phyloP scores from a whole-genome alignment of 2,113 vertebrate genomes.

The Microcebus murinus region DNA sequence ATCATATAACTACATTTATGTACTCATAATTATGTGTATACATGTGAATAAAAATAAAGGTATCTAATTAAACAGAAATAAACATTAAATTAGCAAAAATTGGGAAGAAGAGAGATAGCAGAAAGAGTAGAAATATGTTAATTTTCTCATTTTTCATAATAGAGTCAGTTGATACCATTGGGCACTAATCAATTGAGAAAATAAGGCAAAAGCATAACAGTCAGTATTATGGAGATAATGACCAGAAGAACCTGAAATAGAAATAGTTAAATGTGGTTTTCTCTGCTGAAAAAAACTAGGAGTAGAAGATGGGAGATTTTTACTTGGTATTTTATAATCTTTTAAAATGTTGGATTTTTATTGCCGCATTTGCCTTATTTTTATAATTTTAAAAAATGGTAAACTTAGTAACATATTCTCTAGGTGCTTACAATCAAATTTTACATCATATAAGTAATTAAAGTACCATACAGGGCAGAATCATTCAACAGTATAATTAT shows the following conservation, averaged over 20 bases:
- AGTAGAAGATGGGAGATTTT: constrained; percentile 24
- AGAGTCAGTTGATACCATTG: background rate
- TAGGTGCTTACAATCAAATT: constrained; percentile 33
- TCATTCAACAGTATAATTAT: constrained; percentile 32
- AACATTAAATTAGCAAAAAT: constrained; percentile 45
- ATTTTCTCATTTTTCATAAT: constrained; percentile 40
- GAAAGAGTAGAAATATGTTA: background rate
- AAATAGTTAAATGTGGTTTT: constrained; percentile 40
- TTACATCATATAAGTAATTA: constrained; percentile 29
- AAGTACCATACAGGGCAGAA: background rate
- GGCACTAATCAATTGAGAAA: constrained; percentile 20
- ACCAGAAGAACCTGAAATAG: constrained; percentile 46
- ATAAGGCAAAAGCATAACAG: background rate
- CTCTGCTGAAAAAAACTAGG: background rate
- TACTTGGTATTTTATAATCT: constrained; percentile 42
- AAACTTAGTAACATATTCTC: constrained; percentile 34
- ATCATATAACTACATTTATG: background rate
- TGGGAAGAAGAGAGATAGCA: background rate
- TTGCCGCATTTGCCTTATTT: constrained; percentile 56
- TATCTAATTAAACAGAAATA: constrained; percentile 12
- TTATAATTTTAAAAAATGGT: constrained; percentile 50
- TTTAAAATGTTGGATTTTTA: constrained; percentile 50
- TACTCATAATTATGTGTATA: background rate
- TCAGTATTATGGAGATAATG: constrained; percentile 23
- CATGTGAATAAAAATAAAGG: constrained; percentile 26